Base-by-base conservation (phyloP, 1,140 invertebrate species). In the Chlorops oryzae region DNA sequence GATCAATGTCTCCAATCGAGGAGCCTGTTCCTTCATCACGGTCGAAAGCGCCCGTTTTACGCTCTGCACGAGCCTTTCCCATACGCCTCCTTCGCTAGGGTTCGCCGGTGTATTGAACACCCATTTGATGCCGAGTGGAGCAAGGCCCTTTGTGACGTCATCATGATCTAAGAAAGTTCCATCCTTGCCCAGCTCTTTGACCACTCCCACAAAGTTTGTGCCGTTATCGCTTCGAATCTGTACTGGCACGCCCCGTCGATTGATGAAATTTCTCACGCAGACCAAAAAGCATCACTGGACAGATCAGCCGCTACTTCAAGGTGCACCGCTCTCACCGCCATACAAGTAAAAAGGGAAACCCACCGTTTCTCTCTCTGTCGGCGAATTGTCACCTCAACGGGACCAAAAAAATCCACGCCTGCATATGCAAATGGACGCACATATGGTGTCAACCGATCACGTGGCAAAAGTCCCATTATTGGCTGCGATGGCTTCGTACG, bases 61-160 rank as follows among this genome's bases (percentile, higher is more conserved):
- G 15, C 52, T 51, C 3, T 48, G 23, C 5, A 62, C 52, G 0
- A 59, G 3, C 1, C 53, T 22, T 38, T 66, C 59, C 63, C 65
- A 62, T 17, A 51, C 24, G n/a, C 63, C 61, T 12, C 47, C 47
- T 13, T 34, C 15, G 37, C 37, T 49, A 3, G 47, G 45, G 37
- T 47, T 28, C 10, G n/a, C 9, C 7, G 47, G 35, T 10, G 21
- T 15, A 37, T 40, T 40, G 21, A 23, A 48, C 3, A 21, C 4
- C 47, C 47, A 48, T n/a, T 48, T 20, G 12, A 48, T 48, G 18
- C 22, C 21, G 21, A 15, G 24, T 17, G 10, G 17, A 3, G 35
- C 12, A 34, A 48, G n/a, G 21, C 39, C 22, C 2, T 20, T 25
- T 20, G 21, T 48, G 4, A 48, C 24, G 18, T n/a, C 21, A 7